phyloP scores from a whole-genome alignment of 1,140 invertebrate genomes.

The Brachionus sp. region DNA sequence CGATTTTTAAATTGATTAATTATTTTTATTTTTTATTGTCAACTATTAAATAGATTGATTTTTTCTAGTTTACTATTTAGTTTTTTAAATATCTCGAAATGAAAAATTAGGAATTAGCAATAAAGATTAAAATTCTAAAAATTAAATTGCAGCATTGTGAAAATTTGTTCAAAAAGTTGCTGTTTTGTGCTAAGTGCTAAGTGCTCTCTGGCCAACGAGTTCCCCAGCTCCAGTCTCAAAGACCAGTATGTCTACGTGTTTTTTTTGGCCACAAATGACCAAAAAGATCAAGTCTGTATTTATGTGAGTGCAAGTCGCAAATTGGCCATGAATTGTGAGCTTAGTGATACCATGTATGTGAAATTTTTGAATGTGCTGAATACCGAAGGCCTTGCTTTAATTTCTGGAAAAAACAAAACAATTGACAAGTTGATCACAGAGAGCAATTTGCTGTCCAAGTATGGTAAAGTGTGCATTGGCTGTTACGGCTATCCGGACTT shows the following conservation, averaged over 20 bases:
- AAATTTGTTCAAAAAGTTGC: too few species aligned
- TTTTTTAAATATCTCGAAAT: too few species aligned
- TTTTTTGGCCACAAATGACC: not conserved
- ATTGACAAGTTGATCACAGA: not conserved
- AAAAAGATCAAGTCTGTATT: not conserved
- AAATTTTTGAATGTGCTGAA: constrained; percentile 12
- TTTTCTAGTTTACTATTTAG: too few species aligned
- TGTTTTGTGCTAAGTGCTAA: too few species aligned
- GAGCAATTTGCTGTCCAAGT: not conserved
- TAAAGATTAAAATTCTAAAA: too few species aligned
- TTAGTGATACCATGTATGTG: not conserved
- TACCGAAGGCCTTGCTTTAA: not conserved
- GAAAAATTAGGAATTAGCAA: too few species aligned
- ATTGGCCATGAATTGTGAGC: not conserved
- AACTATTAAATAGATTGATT: too few species aligned
- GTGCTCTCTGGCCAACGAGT: not conserved
- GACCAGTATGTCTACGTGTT: not conserved
- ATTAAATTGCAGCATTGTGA: too few species aligned
- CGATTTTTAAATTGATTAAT: too few species aligned
- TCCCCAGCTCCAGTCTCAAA: not conserved
- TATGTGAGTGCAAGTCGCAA: not conserved
- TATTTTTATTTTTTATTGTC: too few species aligned
- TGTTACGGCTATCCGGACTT: not conserved
- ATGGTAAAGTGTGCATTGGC: not conserved
- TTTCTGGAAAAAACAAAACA: not conserved